Evolutionary conservation across 2,797 vertebrate genomes (phyloP).

Genomic region (Discoglossus pictus): DNA sequence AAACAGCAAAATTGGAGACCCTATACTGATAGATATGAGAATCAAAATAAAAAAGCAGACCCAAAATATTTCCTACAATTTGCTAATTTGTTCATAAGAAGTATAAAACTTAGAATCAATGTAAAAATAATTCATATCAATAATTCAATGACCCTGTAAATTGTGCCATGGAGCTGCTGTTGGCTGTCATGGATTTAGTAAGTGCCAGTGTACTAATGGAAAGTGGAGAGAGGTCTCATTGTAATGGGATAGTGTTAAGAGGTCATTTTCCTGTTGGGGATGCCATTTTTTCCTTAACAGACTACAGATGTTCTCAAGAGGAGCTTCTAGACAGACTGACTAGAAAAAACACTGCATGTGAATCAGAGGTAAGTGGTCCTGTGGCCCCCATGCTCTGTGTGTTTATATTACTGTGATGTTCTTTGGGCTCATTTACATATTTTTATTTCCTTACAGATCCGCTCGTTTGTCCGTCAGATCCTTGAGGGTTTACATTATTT

Average conservation of each 20-base stretch:
- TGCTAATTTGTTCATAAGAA: too few species aligned
- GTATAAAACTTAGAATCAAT: too few species aligned
- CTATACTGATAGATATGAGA: too few species aligned
- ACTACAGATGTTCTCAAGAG: conserved; percentile 84
- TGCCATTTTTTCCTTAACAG: conserved; percentile 76
- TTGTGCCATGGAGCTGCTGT: conserved; percentile 91
- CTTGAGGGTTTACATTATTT: conserved; percentile 85
- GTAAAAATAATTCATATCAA: too few species aligned
- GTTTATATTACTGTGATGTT: not conserved
- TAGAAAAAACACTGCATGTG: conserved; percentile 82
- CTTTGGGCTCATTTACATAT: not conserved
- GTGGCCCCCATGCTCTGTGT: conserved; percentile 11
- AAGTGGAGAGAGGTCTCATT: too few species aligned
- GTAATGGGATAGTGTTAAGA: conserved; percentile 52
- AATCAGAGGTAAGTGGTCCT: conserved; percentile 87
- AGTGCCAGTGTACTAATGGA: too few species aligned
- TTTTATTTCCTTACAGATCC: conserved; percentile 68
- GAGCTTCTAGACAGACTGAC: conserved; percentile 88
- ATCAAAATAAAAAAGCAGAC: too few species aligned
- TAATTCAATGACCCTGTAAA: too few species aligned
- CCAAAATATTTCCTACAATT: too few species aligned
- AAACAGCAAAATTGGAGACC: too few species aligned
- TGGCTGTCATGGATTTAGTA: too few species aligned
- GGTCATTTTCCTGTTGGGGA: too few species aligned
- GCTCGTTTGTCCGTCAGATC: conserved; percentile 84